Evolutionary conservation across 1,140 invertebrate species (phyloP), one percentile per base, ranked within the genome.

Genomic region (Megalonaias nervosa): DNA sequence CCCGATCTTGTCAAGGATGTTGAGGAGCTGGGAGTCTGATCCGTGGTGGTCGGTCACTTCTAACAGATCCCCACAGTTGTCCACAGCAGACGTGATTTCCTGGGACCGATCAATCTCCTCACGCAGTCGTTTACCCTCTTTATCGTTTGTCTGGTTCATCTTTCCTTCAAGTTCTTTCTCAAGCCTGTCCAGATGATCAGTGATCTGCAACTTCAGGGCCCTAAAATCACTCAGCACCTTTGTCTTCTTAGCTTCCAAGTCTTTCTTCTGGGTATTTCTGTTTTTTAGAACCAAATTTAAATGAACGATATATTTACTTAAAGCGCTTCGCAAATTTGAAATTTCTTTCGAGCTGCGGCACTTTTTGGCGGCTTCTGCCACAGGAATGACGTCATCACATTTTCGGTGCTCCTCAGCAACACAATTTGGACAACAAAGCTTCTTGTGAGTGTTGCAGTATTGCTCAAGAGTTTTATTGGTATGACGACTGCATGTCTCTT

Each of bases 151-250:
- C 16, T 71, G 31, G 13, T 78, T 71, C 56, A 78, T 57, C 16
- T 73, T 72, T 1, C 26, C 64, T 3, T 68, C 74, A 1, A 78
- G 59, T 23, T 78, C 76, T 23, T 68, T 72, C 55, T 78, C 76
- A 70, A 78, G 69, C n/a, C 74, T 78, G 31, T 78, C 76, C 15
- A 78, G 76, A 38, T 78, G 76, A 4, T 65, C 64, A 56, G 69
- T 67, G 12, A 78, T 74, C 15, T 73, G 60, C 13, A 60, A 69
- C 66, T 78, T 78, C 2, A 78, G 59, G 12, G 56, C 48, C 0
- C 67, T 57, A 31, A 78, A 78, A 38, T 78, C 76, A 16, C 38
- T 60, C 23, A 73, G 16, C 0, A 78, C n/a, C 57, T 78, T 78
- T 31, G 62, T 23, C 60, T 73, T 78, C 76, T 78, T 78, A n/a